phyloP scores from a whole-genome alignment of 2,888 invertebrate species.

The Synanthedon myopaeformis region DNA sequence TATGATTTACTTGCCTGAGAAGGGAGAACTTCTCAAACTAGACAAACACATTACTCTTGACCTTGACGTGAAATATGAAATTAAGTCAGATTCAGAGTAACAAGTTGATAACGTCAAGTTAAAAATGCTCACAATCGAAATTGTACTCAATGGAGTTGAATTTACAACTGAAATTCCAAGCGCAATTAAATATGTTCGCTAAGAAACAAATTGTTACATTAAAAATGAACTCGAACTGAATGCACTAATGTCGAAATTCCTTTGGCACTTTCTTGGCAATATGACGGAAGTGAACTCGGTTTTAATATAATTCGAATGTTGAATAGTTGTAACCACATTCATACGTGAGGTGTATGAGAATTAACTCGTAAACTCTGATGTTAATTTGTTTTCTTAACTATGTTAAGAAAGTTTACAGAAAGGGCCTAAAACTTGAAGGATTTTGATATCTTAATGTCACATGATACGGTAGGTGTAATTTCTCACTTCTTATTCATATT shows the following conservation, averaged over 20 bases:
- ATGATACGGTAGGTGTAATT: not conserved
- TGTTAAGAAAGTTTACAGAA: conserved; percentile 7
- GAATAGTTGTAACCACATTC: conserved; percentile 15
- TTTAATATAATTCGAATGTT: conserved; percentile 9
- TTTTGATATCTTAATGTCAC: not conserved
- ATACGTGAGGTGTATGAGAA: conserved; percentile 16
- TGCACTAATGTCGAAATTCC: conserved; percentile 1
- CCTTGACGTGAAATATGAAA: not conserved
- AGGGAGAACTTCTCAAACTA: not conserved
- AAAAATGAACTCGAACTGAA: not conserved
- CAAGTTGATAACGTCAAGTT: not conserved
- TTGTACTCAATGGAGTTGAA: not conserved
- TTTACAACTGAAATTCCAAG: not conserved
- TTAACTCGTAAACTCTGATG: conserved; percentile 18
- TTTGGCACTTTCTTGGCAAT: not conserved
- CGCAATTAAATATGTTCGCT: not conserved
- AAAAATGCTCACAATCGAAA: not conserved
- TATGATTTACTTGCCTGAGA: not conserved
- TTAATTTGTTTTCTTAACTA: conserved; percentile 17
- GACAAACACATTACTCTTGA: not conserved
- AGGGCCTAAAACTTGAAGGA: not conserved
- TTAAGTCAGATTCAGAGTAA: not conserved
- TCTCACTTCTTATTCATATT: not conserved
- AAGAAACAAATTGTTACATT: not conserved
- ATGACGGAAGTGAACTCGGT: conserved; percentile 7